Evolutionary conservation across 2,888 invertebrate species (phyloP), one percentile per base, ranked within the genome.

Genomic region (Psylliodes chrysocephalus): DNA sequence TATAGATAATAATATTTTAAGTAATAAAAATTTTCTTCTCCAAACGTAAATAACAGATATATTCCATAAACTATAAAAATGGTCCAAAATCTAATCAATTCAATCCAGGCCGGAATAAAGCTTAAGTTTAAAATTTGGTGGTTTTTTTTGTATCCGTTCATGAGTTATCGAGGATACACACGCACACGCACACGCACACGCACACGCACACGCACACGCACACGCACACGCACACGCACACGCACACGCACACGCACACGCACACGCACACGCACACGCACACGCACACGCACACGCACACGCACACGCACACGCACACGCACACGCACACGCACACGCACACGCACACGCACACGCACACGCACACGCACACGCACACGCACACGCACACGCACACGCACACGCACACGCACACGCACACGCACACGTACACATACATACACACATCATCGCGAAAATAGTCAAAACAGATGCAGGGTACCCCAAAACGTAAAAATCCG

Each of bases 191-290:
- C 42, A 42, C 42, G 14, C 42, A 42, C 42, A 42, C 42, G 14
- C 42, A 42, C 42, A 42, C 42, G 14, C 42, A 42, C 42, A 42
- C 42, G 14, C 42, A 42, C 42, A 42, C 25, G 25, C 25, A 25
- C 25, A 42, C 42, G 14, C 42, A 42, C 42, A 42, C 42, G 14
- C 42, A 42, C 42, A 42, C 42, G 14, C 42, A 42, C 42, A 42
- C 42, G 14, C 42, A 42, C 42, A 42, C 42, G 14, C 42, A 42
- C 42, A 42, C 42, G 14, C 42, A 42, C 42, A 42, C 42, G 14
- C 42, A 42, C 42, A 42, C 42, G 14, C 42, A 42, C 42, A 42
- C 42, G 14, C 42, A 42, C 42, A 42, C 42, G 14, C 42, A 42
- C 42, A 42, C 42, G 14, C 42, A 42, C 42, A 42, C 42, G 14